Evolutionary conservation across 2,113 vertebrate species (phyloP), one percentile per base, ranked within the genome.

Genomic region (Seriola quinqueradiata): DNA sequence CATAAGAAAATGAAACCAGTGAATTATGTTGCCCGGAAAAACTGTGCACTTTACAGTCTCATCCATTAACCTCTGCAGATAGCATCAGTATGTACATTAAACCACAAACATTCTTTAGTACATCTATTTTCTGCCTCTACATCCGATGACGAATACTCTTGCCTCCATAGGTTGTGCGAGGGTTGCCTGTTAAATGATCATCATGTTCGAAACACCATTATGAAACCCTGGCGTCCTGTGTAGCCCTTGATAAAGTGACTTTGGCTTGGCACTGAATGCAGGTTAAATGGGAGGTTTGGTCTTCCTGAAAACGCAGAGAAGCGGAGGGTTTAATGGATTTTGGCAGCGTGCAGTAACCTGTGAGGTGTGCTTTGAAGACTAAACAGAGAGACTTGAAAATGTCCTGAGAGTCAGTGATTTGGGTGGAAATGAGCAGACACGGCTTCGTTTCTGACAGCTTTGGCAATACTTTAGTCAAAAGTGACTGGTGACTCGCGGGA

Each of bases 291-390:
- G 54, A 74, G 64, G 68, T 77, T 86, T 86, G 73, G 69, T 70
- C 32, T 66, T 81, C 63, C 61, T 75, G 14, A 80, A 60, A 54
- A 74, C 0, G 38, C 79, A 70, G 70, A 61, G 69, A 79, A 57
- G 50, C 46, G 11, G 72, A 55, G 60, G 71, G 83, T 84, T 84
- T 79, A 80, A 85, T 85, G 71, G 75, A 68, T 85, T 86, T 75
- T 92, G 85, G 81, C 86, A 83, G 85, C 64, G 63, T 3, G 12
- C 60, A 50, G 72, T 48, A 72, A 87, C 66, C 14, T 38, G 19
- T 77, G 73, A 83, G 86, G 69, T 82, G 90, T 79, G 79, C 58
- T 86, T 73, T 80, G 80, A 89, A 88, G 65, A 68, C 70, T 78
- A 77, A 89, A 84, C 52, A 87, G 65, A 65, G 70, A 28, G 25